Base-by-base conservation (phyloP, 2,113 vertebrate genomes). In the Gasterosteus aculeatus region DNA sequence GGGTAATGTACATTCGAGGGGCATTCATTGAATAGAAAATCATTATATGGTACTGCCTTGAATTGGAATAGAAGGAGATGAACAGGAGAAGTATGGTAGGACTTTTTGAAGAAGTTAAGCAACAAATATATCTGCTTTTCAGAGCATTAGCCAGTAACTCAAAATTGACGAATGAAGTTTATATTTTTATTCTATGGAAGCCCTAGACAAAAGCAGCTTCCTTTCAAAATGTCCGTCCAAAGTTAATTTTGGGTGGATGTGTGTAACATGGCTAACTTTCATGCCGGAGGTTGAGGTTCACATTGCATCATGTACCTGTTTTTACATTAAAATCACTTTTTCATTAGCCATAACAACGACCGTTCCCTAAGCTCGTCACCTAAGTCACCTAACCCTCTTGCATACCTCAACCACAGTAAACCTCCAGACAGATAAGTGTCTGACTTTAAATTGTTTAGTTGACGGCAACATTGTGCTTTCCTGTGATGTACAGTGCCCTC, bases 21-120 rank as follows among this genome's bases (percentile, higher is more conserved):
- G 81, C 66, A 71, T 75, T 59, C 64, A 18, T 80, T 69, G 53
- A 73, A 69, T 41, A 51, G 33, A 76, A 76, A 60, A 71, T 84
- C 11, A 79, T 71, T 49, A 64, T 57, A 72, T 42, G 53, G 68
- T n/a, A 14, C 42, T 54, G 53, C 63, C 63, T 73, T 44, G 19
- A 19, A 56, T 53, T 62, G 49, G 58, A 80, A 61, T 35, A 49
- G 26, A 71, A 69, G 26, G 39, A 59, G 58, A 74, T 58, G 58
- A 71, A 65, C 44, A 56, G 38, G 14, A 44, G 18, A 54, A 60
- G 26, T 60, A 44, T 54, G 60, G 71, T 56, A 54, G 6, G 29
- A 49, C 53, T 53, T 65, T 16, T 33, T 19, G 10, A 58, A 75
- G 69, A 26, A 69, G 59, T 69, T 41, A 51, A 42, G 29, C 33